Base-by-base conservation (phyloP, 1,140 invertebrate species). In the Anadara kagoshimensis region DNA sequence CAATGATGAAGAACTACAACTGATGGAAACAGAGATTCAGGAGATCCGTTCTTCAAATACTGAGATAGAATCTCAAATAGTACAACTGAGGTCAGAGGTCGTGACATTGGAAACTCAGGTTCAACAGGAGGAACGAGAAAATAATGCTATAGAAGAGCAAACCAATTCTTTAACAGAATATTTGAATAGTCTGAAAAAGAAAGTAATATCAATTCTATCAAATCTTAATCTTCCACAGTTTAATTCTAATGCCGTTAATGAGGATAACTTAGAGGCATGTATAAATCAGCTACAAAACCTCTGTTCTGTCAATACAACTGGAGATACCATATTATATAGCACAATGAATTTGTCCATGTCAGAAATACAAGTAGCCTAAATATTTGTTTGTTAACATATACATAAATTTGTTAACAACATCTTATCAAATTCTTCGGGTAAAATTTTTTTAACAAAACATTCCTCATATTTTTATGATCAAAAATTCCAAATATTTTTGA, bases 1-100 rank as follows among this genome's bases (percentile, higher is more conserved):
- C 62, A 81, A 91, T 82, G 93, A 86, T 82, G 94, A 96, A 88
- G 95, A 96, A 87, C 92, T 97, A 18, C 94, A 94, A 89, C 94
- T 94, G 43, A 90, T 97, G 80, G 95, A 97, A 86, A 94, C 94
- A 69, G 95, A 97, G 87, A 97, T 97, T 78, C 94, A 94, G n/a
- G 95, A 97, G 84, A 90, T 98, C 78, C 95, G 96, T 88, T 92
- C 95, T 78, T 94, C 97, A 88, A 97, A 97, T 88, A 94, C 94
- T 73, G 93, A 94, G 78, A 94, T 96, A 63, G 96, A 98, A 89
- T 95, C 94, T 36, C 95, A 97, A 89, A 95, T 97, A 92, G 92
- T 95, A 90, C 94, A 95, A 78, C 91, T 97, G 83, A 94, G 96
- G 86, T 95, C 95, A 58, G 95, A 97, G 83, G 96, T 97, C 81